phyloP scores from a whole-genome alignment of 2,797 vertebrate genomes.

The Hydrophis major region DNA sequence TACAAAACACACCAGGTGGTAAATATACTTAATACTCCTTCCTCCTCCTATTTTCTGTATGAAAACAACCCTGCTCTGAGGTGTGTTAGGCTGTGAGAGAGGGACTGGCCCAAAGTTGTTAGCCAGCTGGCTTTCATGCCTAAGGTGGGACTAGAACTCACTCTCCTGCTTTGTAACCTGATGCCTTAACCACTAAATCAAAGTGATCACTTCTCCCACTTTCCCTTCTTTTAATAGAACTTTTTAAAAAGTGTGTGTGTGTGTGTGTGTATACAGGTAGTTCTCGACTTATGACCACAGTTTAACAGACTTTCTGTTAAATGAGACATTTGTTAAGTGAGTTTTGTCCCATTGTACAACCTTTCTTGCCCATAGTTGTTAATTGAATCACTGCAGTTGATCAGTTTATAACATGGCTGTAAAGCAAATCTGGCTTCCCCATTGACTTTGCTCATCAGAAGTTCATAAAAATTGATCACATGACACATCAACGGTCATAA shows the following conservation, averaged over 20 bases:
- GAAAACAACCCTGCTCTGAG: neutral
- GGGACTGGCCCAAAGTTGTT: neutral
- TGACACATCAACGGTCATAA: no score
- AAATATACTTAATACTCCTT: neutral
- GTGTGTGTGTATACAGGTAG: no score
- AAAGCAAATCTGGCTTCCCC: no score
- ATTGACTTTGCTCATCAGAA: no score
- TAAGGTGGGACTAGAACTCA: neutral
- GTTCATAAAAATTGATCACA: no score
- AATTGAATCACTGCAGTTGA: no score
- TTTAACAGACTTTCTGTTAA: no score
- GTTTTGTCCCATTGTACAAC: no score
- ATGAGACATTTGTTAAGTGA: no score
- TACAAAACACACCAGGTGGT: neutral
- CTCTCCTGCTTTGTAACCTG: neutral
- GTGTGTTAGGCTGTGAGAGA: neutral
- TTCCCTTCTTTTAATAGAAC: neutral
- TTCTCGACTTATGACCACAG: no score
- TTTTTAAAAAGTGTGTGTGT: neutral
- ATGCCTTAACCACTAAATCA: neutral
- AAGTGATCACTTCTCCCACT: neutral
- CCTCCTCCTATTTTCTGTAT: neutral
- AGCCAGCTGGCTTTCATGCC: neutral
- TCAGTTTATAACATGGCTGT: no score
- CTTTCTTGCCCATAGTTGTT: no score